These are phyloP conservation scores for Steatocranus sp. DNA, from an alignment of 2,797 vertebrate genomes.

Conservation along the genomic window DNA sequence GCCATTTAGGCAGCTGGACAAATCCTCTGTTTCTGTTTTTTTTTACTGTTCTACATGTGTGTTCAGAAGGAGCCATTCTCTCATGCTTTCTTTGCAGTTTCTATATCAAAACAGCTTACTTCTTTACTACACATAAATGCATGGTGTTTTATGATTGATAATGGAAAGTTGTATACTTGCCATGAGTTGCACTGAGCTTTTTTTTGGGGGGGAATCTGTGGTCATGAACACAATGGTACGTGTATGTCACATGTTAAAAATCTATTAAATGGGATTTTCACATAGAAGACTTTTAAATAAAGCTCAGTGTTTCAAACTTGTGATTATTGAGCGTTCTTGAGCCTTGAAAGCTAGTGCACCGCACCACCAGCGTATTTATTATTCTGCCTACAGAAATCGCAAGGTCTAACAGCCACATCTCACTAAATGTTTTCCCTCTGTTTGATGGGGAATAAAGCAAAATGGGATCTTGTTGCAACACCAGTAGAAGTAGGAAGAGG, in stretches of 20 bases:
- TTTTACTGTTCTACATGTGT: neutral
- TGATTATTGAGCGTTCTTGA: neutral
- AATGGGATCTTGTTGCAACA: constrained; percentile 5
- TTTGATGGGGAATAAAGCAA: constrained; percentile 2
- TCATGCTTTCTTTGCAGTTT: neutral
- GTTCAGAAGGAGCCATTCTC: neutral
- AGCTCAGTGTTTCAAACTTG: constrained; percentile 29
- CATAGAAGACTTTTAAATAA: constrained; percentile 59
- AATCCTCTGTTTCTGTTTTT: neutral
- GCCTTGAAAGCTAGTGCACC: neutral
- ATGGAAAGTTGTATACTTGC: neutral
- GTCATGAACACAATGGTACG: neutral
- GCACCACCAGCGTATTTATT: neutral
- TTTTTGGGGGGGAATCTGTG: accelerated
- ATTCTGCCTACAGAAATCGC: neutral
- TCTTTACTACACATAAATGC: neutral
- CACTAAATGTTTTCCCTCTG: neutral
- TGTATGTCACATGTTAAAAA: neutral
- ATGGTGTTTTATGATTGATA: constrained; percentile 7
- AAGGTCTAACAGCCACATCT: neutral
- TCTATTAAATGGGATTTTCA: constrained; percentile 9
- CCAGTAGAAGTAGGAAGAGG: constrained; percentile 7
- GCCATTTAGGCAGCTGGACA: neutral
- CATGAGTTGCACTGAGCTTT: constrained; percentile 38
- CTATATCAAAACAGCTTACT: neutral